A percentile compares a stretch with the other conserved stretches of the same genome.
Conservation (phyloP, 1,140 invertebrate species). For the Scaptomyza pallida region DNA sequence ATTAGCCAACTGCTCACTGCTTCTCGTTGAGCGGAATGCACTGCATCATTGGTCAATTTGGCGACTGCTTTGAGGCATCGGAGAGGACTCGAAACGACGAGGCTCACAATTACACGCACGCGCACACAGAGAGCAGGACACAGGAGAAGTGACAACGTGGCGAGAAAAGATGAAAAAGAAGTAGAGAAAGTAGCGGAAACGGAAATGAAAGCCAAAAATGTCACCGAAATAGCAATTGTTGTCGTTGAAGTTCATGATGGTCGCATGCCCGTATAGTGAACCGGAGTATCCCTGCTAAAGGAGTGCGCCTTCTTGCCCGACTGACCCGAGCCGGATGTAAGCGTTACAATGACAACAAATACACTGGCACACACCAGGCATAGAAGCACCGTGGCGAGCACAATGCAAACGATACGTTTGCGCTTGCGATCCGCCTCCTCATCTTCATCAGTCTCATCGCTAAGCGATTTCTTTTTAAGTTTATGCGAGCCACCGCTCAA, state of each 20-base stretch:
- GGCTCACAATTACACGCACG: conserved; percentile 27
- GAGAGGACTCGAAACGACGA: conserved; percentile 9
- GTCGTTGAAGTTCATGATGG: conserved; percentile 71
- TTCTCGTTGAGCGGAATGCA: too few species aligned
- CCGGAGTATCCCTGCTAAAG: conserved; percentile 85
- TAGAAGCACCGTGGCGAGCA: conserved; percentile 87
- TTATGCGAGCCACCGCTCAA: conserved; percentile 65
- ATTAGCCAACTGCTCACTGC: not conserved
- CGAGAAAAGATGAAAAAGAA: conserved; percentile 13
- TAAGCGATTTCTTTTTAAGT: conserved; percentile 78
- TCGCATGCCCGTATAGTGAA: conserved; percentile 82
- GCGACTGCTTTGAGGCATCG: conserved; percentile 18
- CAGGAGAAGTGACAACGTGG: not conserved
- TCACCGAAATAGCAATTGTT: conserved; percentile 32
- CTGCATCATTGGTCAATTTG: not conserved
- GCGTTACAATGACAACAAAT: conserved; percentile 89
- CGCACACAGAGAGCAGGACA: conserved; percentile 22
- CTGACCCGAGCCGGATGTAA: conserved; percentile 87
- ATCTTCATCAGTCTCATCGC: conserved; percentile 83
- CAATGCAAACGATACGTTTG: conserved; percentile 87
- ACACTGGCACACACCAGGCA: conserved; percentile 88
- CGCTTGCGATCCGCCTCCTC: conserved; percentile 86
- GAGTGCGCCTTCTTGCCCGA: conserved; percentile 87
- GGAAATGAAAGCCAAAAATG: conserved; percentile 53
- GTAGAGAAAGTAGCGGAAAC: conserved; percentile 39